Percentiles rank a stretch among this genome's conserved stretches.
These are phyloP conservation scores for Adineta ricciae DNA, from an alignment of 2,888 invertebrate species.

Conservation along the genomic window DNA sequence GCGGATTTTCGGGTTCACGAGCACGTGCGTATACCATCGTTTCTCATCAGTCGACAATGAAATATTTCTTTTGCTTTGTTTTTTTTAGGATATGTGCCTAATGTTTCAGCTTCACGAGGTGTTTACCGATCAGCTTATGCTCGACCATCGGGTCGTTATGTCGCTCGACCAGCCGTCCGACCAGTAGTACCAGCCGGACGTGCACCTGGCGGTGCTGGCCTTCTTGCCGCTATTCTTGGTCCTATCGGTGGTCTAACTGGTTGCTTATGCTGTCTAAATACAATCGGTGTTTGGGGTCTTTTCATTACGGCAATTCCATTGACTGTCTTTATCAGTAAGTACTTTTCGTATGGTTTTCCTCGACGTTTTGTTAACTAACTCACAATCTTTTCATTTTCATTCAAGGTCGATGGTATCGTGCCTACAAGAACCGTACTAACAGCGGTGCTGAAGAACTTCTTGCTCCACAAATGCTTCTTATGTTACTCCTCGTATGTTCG, in stretches of 20 bases:
- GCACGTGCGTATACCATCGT: neutral
- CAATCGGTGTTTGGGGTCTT: neutral
- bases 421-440: neutral
- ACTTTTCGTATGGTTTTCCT: neutral
- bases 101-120: neutral
- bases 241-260: slow-evolving; percentile 14
- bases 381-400: neutral
- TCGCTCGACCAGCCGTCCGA: neutral
- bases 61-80: neutral
- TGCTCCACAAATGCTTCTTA: neutral
- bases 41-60: neutral
- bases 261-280: slow-evolving; percentile 14
- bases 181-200: slow-evolving; percentile 11
- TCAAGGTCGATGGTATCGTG: neutral
- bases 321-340: slow-evolving; percentile 6
- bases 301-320: slow-evolving; percentile 16
- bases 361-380: neutral
- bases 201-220: neutral
- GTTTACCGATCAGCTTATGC: neutral
- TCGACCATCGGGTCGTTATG: neutral
- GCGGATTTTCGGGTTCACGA: neutral
- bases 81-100: neutral
- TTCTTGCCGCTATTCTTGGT: slow-evolving; percentile 2
- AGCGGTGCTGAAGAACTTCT: neutral
- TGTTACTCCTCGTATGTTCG: neutral